phyloP scores from a whole-genome alignment of 2,113 vertebrate species.

The Heterocephalus glaber region DNA sequence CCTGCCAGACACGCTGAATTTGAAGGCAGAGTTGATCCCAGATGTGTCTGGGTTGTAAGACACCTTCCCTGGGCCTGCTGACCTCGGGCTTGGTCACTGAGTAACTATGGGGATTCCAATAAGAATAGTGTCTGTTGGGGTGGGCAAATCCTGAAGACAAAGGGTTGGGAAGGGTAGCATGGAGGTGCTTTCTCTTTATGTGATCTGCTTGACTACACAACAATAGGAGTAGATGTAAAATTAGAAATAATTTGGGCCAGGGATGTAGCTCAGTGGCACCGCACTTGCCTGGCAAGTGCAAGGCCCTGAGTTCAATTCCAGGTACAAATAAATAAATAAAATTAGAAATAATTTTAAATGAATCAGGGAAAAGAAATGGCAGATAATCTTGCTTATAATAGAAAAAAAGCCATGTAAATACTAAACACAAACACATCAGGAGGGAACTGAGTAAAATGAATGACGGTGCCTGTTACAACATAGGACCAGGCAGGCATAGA shows the following conservation, averaged over 20 bases:
- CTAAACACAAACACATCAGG: neutral
- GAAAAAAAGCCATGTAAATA: neutral
- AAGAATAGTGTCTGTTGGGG: no score
- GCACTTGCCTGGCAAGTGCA: no score
- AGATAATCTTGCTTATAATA: neutral
- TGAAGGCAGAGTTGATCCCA: neutral
- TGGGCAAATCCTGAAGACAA: neutral
- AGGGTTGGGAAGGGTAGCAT: no score
- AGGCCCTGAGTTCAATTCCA: no score
- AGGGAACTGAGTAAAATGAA: neutral
- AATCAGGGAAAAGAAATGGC: slow-evolving; percentile 6
- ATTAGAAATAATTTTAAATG: slow-evolving; percentile 3
- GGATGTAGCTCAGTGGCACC: no score
- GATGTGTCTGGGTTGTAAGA: neutral
- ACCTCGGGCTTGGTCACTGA: neutral
- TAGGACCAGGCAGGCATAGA: neutral
- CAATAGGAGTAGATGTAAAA: neutral
- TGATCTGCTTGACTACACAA: neutral
- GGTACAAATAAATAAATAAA: neutral
- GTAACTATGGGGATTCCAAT: neutral
- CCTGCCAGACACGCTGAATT: neutral
- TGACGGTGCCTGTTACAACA: neutral
- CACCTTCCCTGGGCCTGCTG: neutral
- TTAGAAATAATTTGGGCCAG: neutral
- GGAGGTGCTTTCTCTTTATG: neutral